Evolutionary conservation across 2,113 vertebrate species (phyloP), one percentile per base, ranked within the genome.

Genomic region (Himantopus leucocephalus): DNA sequence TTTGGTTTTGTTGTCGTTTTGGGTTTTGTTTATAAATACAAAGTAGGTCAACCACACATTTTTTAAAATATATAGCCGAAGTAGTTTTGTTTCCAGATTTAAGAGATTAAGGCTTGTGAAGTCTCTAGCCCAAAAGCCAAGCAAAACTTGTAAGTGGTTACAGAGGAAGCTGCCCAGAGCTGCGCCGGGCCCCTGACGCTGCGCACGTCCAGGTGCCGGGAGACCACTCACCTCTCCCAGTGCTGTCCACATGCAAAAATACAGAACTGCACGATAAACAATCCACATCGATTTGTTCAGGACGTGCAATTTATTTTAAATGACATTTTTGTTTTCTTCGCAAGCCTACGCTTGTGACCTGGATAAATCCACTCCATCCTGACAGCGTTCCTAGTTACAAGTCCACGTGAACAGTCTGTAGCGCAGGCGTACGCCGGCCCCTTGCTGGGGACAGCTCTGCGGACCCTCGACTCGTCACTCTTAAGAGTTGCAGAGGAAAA

Each of bases 221-320:
- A 85, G 35, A 16, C 62, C 13, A 3, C 73, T 72, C 70, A 20
- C 73, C 47, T 71, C 74, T 6, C 21, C 5, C 76, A 50, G 35
- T 1, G 2, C 52, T 6, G 7, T 6, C 34, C 70, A 24, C 34
- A 17, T 27, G 45, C 32, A 30, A 7, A 12, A 23, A 58, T 18
- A 35, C 10, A 55, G 75, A 62, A 85, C 73, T 8, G 27, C 78
- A 47, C 0, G 3, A 90, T 41, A 53, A 91, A 87, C 52, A 62
- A 47, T 13, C 39, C 77, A 68, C 82, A 82, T 14, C 8, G 1
- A 6, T 55, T 92, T 67, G 74, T 85, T 93, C 43, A 52, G 78
- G 74, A 75, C 6, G 8, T 66, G 75, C 56, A 60, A 47, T 84
- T 96, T 86, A 82, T 95, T 96, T 94, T 80, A 95, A 85, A 80